Base-by-base conservation (phyloP, 1,140 invertebrate species). In the Drosophila pandora region DNA sequence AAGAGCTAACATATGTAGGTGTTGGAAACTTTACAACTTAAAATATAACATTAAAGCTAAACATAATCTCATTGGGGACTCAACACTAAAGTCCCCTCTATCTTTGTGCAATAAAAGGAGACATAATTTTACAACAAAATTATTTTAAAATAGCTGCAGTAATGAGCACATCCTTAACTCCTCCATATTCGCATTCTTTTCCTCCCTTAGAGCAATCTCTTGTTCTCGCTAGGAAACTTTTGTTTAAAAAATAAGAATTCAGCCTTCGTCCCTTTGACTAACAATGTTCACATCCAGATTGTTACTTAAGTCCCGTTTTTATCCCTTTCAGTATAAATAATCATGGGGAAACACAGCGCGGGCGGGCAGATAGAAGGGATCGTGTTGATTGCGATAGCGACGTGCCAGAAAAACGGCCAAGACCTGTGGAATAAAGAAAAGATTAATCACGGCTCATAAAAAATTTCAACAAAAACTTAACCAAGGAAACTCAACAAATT, bases 331-430 rank as follows among this genome's bases (percentile, higher is more conserved):
- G 64, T 91, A 91, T 17, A 82, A 67, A 74, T 91, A 91, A 89
- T 94, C 93, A 82, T 93, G 92, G 48, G 95, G 94, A 92, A 95
- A 95, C 77, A 95, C 92, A 70, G 95, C 94, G 79, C 94, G 94
- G 53, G 94, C 93, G 88, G 94, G 93, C 92, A 95, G 94, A 85
- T 95, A 94, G 73, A 94, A 92, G 56, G 95, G 94, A 93, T 95
- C 94, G 43, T 94, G 93, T 92, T 95, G 95, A 92, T 96, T 96
- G 88, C 95, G 94, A 90, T 95, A 96, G 76, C 93, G 93, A 91
- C 94, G 93, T 58, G 95, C 95, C 89, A 96, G 92, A 90, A 95
- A 95, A 77, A 95, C 94, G 90, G 95, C 95, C 85, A 96, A 94
- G 80, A 96, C 93, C 96, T 96, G 92, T 25, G 39, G 8, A 67